phyloP scores from a whole-genome alignment of 2,113 vertebrate species.

The Anhinga anhinga region DNA sequence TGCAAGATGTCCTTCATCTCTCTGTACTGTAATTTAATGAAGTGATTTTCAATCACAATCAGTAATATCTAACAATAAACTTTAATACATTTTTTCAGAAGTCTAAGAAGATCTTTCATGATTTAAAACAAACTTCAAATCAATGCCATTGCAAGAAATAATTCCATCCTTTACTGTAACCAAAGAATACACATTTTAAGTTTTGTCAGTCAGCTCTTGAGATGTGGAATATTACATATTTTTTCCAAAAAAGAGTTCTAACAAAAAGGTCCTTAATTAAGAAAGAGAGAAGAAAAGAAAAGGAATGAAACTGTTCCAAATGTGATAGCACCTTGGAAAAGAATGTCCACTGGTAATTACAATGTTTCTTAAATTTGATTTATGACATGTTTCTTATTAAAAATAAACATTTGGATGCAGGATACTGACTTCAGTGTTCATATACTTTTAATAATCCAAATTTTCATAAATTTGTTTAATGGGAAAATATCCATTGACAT shows the following conservation, averaged over 20 bases:
- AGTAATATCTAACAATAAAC: slow-evolving; percentile 38
- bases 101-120: background rate
- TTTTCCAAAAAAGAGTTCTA: background rate
- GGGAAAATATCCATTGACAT: background rate
- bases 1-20: slow-evolving; percentile 60
- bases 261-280: background rate
- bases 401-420: background rate
- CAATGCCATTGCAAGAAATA: background rate
- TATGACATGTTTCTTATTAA: background rate
- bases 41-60: slow-evolving; percentile 57
- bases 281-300: background rate
- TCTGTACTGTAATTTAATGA: slow-evolving; percentile 60
- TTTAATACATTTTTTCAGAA: slow-evolving; percentile 30
- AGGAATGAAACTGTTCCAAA: background rate
- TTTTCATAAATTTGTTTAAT: background rate
- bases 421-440: background rate
- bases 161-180: background rate
- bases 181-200: background rate
- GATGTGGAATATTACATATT: background rate
- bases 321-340: background rate
- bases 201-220: background rate
- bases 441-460: background rate
- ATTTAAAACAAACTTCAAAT: slow-evolving; percentile 9
- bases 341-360: background rate
- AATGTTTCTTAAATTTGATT: background rate